Evolutionary conservation across 2,113 vertebrate genomes (phyloP), one percentile per base, ranked within the genome.

Genomic region (Peromyscus californicus): DNA sequence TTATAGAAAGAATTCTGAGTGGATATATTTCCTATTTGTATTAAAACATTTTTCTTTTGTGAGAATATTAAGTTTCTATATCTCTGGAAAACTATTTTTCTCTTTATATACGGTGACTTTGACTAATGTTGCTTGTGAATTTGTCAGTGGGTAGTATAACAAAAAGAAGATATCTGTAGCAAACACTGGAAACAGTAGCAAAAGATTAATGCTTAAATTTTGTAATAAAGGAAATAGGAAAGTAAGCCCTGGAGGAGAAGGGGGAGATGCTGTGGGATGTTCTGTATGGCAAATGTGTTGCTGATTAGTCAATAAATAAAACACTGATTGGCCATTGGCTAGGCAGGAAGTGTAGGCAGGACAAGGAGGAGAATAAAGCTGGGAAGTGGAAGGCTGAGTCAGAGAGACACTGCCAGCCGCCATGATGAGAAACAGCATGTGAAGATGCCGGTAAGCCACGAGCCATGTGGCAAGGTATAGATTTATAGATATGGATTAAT

Each of bases 1-100:
- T 33, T 90, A 21, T 22, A 85, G 16, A 85, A 96, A 70, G 8
- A 15, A 11, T 33, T 57, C 48, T 88, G 67, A 79, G 24, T 17
- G 11, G 36, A 12, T 87, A 1, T 29, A 59, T 33, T 79, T 83
- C 22, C 92, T 88, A 65, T 22, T 59, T 79, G 10, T 63, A 84
- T 74, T 84, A 42, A 90, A 88, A 80, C 75, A 83, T n/a, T 79
- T 92, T 95, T 80, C 12, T 33, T 82, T 92, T 92, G 19, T 33
- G 70, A 78, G 89, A 92, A 57, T 4, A 45, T 65, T 90, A 57
- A 36, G 45, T 89, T 80, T 80, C 54, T 54, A 21, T 45, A 11
- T 13, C 79, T 84, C 33, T 22, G 76, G 89, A 31, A 86, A 82
- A 33, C 33, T 70, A 94, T 11, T 88, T 70, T 92, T 93, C 13